A percentile compares a stretch with the other conserved stretches of the same genome.
Evolutionary conservation across 2,113 vertebrate species (phyloP).

Genomic region (Chloropsis hardwickii): DNA sequence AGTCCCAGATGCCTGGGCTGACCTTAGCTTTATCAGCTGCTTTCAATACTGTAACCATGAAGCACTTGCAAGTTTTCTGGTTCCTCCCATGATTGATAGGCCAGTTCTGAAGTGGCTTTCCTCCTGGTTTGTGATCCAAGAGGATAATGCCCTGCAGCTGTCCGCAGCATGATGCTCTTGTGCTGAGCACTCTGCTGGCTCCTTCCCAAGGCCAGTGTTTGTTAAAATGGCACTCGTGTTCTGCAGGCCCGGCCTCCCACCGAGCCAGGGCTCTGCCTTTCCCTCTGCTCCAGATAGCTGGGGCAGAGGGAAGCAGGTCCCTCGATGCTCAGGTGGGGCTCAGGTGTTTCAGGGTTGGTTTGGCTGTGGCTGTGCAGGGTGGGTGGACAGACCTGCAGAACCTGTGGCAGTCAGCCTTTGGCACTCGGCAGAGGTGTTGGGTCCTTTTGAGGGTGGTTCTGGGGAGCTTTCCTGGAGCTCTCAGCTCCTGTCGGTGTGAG

Average conservation of each 20-base stretch:
- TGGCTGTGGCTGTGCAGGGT: accelerated
- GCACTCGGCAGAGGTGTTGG: background rate
- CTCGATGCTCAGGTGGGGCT: background rate
- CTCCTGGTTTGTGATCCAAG: background rate
- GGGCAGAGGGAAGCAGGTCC: background rate
- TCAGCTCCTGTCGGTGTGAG: background rate
- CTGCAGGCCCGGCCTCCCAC: background rate
- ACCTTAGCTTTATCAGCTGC: conserved; percentile 57
- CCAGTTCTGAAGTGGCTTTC: conserved; percentile 35
- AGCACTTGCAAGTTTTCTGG: conserved; percentile 37
- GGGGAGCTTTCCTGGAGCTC: background rate
- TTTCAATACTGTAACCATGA: conserved; percentile 42
- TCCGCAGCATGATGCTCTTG: conserved; percentile 45
- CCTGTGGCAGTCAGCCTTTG: background rate
- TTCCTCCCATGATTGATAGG: conserved; percentile 40
- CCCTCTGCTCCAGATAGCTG: background rate
- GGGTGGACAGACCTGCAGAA: background rate
- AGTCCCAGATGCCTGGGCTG: conserved; percentile 55
- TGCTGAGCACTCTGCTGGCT: conserved; percentile 13
- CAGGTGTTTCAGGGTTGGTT: background rate
- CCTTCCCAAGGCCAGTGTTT: background rate
- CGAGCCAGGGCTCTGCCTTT: background rate
- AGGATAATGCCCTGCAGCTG: conserved; percentile 63
- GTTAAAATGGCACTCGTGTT: background rate
- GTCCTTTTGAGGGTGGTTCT: background rate